Evolutionary conservation across 2,888 invertebrate species (phyloP).

Genomic region (Drosophila emarginata): DNA sequence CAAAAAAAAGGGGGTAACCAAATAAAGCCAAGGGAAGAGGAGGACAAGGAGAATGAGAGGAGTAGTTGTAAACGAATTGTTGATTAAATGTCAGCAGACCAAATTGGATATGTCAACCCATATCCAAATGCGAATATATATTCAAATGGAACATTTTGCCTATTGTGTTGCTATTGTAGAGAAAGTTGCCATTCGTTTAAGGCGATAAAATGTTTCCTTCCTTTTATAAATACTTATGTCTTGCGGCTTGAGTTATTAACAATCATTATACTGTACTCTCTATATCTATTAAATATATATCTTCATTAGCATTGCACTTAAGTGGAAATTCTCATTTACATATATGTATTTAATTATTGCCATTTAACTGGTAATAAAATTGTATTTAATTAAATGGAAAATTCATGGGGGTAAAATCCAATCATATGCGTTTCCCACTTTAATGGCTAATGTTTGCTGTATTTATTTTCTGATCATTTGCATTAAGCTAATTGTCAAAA

Average conservation of each 20-base stretch:
- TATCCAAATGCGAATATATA: neutral
- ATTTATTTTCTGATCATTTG: neutral
- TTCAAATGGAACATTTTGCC: neutral
- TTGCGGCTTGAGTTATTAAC: constrained; percentile 32
- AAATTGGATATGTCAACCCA: constrained; percentile 21
- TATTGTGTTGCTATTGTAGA: neutral
- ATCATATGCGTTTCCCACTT: neutral
- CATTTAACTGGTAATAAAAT: constrained; percentile 31
- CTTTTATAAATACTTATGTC: neutral
- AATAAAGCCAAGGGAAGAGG: constrained; percentile 27
- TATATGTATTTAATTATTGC: constrained; percentile 9
- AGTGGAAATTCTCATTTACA: constrained; percentile 13
- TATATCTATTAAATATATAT: constrained; percentile 23
- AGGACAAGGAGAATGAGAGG: constrained; percentile 1
- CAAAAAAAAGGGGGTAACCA: neutral
- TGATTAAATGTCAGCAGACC: constrained; percentile 49
- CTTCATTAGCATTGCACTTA: constrained; percentile 20
- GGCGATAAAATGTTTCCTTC: neutral
- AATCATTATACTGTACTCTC: neutral
- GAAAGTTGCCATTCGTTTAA: constrained; percentile 20
- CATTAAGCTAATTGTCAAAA: neutral
- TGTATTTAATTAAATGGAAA: constrained; percentile 9
- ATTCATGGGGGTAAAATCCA: neutral
- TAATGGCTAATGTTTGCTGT: neutral
- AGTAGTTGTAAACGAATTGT: constrained; percentile 2